A percentile compares a stretch with the other conserved stretches of the same genome.
Evolutionary conservation across 2,797 vertebrate genomes (phyloP).

Genomic region (Phrynocephalus forsythii): DNA sequence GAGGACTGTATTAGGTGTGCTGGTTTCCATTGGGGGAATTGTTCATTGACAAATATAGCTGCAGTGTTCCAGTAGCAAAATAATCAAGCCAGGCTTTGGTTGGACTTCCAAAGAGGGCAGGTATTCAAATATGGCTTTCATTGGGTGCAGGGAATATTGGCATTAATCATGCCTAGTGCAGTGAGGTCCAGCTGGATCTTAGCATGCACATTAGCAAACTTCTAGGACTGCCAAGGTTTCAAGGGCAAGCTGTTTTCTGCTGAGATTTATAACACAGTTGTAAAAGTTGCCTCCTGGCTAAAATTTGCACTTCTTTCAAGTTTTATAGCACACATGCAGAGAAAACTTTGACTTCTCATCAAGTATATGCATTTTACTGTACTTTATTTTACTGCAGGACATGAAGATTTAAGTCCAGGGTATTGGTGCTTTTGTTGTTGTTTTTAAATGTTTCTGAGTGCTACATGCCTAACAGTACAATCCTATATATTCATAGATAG

Average conservation of each 20-base stretch:
- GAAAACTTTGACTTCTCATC: constrained; percentile 53
- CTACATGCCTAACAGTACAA: not conserved
- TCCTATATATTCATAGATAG: not conserved
- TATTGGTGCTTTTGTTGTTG: too few relatives aligned
- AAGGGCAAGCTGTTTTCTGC: constrained; percentile 55
- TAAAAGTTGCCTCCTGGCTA: constrained; percentile 64
- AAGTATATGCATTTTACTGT: constrained; percentile 12
- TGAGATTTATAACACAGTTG: constrained; percentile 67
- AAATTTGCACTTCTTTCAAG: constrained; percentile 71
- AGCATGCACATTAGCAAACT: constrained; percentile 30
- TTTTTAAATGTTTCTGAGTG: constrained; percentile 34
- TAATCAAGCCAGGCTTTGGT: constrained; percentile 45
- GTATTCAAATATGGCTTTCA: constrained; percentile 61
- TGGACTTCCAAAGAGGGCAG: constrained; percentile 62
- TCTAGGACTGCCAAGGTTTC: constrained; percentile 62
- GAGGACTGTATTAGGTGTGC: not conserved
- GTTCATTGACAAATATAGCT: constrained; percentile 45
- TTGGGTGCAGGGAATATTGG: constrained; percentile 42
- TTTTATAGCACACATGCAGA: constrained; percentile 59
- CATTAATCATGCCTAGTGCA: constrained; percentile 33
- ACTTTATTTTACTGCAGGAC: constrained; percentile 44
- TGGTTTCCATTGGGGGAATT: constrained; percentile 51
- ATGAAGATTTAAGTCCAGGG: constrained; percentile 41
- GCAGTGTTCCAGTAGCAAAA: constrained; percentile 58
- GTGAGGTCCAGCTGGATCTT: constrained; percentile 55